Evolutionary conservation across 2,888 invertebrate species (phyloP), one percentile per base, ranked within the genome.

Genomic region (Hipparchia sbordonii): DNA sequence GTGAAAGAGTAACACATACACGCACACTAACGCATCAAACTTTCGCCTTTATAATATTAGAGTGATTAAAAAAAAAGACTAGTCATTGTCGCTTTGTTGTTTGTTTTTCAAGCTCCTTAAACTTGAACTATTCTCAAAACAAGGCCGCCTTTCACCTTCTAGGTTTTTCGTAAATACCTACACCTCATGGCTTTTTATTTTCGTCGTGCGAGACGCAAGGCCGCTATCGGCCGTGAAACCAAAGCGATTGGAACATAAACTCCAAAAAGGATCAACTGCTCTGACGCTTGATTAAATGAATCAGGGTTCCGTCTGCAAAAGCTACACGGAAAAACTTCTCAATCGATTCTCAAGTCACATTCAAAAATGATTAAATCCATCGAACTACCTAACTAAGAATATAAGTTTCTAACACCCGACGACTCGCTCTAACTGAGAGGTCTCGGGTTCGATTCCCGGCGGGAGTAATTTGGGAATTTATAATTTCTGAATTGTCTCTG

Each of bases 131-230:
- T 74, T 74, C 71, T 67, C 62, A 48, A 69, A 74, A 78, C 72
- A 78, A 76, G 72, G 76, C 70, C 74, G 70, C 74, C 75, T 74
- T 75, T 75, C 74, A 75, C 74, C 72, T 72, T 45, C 54, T 68
- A 54, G 70, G 56, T 74, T 39, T 72, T 74, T 62, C 70, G 33
- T 65, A 67, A 72, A 70, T 75, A n/a, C n/a, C n/a, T n/a, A 73
- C 72, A 72, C 67, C 67, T 72, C 62, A 68, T 73, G 75, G 71
- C 72, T 71, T 72, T 77, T 77, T 76, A 76, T 76, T 74, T 74
- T 73, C 75, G 74, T 74, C 75, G 45, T 23, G 76, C 73, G 74
- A 74, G 71, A 75, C 66, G 73, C 74, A 74, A 76, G 72, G 65
- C 67, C 60, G 52, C 52, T 70, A 72, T 73, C 72, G 72, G 70